Evolutionary conservation across 2,797 vertebrate genomes (phyloP).

Genomic region (Sternarchorhynchus goeldii): DNA sequence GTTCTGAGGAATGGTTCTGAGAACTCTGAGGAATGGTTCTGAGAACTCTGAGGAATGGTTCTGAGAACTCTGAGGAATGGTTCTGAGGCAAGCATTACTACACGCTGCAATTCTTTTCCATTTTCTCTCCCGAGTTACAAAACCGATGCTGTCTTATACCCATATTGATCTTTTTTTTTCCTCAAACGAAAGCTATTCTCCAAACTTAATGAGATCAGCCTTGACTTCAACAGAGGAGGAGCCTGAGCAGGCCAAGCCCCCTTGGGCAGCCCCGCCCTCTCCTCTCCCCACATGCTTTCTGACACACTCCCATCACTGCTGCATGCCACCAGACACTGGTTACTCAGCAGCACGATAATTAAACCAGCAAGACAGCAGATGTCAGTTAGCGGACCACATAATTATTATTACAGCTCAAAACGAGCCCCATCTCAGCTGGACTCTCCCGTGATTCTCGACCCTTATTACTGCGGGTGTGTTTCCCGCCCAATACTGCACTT

Average conservation of each 20-base stretch:
- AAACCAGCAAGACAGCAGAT: slow-evolving; percentile 49
- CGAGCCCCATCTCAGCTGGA: background rate
- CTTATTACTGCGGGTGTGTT: too few relatives aligned
- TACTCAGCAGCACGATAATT: slow-evolving; percentile 59
- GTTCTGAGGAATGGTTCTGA: background rate
- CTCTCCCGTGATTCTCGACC: background rate
- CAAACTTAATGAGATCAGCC: too few relatives aligned
- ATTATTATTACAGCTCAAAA: background rate
- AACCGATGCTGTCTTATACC: too few relatives aligned
- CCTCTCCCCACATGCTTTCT: background rate
- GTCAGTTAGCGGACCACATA: slow-evolving; percentile 27
- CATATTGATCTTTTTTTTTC: too few relatives aligned
- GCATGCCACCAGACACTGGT: slow-evolving; percentile 44
- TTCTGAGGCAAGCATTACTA: background rate
- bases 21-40: background rate
- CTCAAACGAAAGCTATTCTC: too few relatives aligned
- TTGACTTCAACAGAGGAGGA: background rate
- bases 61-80: too few relatives aligned
- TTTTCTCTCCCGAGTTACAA: too few relatives aligned
- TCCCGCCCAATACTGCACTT: too few relatives aligned
- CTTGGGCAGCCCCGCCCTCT: background rate
- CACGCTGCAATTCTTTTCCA: background rate
- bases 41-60: too few relatives aligned
- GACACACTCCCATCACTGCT: slow-evolving; percentile 2
- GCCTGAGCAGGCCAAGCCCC: too few relatives aligned